These are phyloP conservation scores for Burhinus oedicnemus DNA, from an alignment of 2,113 vertebrate genomes.

Conservation along the genomic window DNA sequence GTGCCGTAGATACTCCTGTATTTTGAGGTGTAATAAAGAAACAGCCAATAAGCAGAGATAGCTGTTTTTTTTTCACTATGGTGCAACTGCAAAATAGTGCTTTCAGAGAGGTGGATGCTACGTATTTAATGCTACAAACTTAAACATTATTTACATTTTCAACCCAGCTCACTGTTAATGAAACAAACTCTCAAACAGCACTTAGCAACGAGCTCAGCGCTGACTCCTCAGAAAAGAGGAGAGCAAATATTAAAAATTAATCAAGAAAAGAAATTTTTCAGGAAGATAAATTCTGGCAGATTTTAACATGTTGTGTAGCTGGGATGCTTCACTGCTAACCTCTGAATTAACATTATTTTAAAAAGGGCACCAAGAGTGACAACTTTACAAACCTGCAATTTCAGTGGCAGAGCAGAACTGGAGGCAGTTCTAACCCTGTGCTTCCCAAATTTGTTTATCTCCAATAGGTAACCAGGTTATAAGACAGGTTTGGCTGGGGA, in stretches of 20 bases:
- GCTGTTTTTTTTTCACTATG: background rate
- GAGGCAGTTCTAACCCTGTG: background rate
- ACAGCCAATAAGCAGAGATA: background rate
- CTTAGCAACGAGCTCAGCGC: background rate
- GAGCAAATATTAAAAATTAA: background rate
- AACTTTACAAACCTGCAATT: background rate
- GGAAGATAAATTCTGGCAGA: background rate
- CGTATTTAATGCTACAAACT: background rate
- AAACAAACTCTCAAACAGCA: background rate
- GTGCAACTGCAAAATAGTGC: background rate
- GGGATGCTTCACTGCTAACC: background rate
- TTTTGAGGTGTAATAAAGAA: background rate
- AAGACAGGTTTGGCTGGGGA: background rate
- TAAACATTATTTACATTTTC: background rate
- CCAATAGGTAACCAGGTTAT: background rate
- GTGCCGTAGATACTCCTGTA: fast-evolving
- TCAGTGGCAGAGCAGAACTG: background rate
- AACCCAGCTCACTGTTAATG: background rate
- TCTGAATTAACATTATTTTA: background rate
- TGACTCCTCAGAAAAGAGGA: background rate
- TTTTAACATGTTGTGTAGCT: background rate
- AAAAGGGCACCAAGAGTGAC: background rate
- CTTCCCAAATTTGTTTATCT: background rate
- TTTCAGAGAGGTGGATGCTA: background rate
- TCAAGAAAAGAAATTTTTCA: background rate